Evolutionary conservation across 2,113 vertebrate genomes (phyloP), one percentile per base, ranked within the genome.

Genomic region (Myiopsitta monachus): DNA sequence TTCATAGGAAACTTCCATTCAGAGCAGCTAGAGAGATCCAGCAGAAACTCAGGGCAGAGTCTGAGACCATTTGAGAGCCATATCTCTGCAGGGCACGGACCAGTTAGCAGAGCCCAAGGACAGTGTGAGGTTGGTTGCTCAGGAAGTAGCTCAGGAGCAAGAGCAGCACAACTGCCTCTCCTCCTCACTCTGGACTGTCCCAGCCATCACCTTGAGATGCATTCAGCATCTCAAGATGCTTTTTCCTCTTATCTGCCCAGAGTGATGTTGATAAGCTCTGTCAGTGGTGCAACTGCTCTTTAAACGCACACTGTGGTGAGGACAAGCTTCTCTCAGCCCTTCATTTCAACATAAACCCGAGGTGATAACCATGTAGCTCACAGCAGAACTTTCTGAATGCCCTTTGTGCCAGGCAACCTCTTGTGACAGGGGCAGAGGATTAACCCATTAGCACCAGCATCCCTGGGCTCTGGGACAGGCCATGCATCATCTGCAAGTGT

Each of bases 101-200:
- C 44, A 33, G 54, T 6, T 23, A 9, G 46, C 44, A 86, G 70
- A 84, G 66, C 44, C 31, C 69, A 55, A 44, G 57, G 39, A 64
- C 14, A 18, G 4, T 16, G 41, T 31, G n/a, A 81, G 22, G 1
- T 3, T 68, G 73, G 24, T 55, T 33, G 11, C 43, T n/a, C 69
- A 52, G 73, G 36, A 78, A n/a, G 15, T 9, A 30, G n/a, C 75
- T 69, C 38, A 51, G 73, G 61, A 77, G 33, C 43, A 84, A 22
- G 10, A 72, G 47, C 33, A 51, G 30, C 55, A 36, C 43, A 84
- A 1, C 7, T 68, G 33, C 47, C 13, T 76, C 36, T 51, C 10
- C 4, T 1, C 14, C 12, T 44, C 0, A 0, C 22, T 70, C 38
- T 2, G 6, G 38, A 39, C 27, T 14, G 10, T 30, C 27, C n/a